These are phyloP conservation scores for Chymomyza caudatula DNA, from an alignment of 2,888 invertebrate genomes.

Conservation along the genomic window DNA sequence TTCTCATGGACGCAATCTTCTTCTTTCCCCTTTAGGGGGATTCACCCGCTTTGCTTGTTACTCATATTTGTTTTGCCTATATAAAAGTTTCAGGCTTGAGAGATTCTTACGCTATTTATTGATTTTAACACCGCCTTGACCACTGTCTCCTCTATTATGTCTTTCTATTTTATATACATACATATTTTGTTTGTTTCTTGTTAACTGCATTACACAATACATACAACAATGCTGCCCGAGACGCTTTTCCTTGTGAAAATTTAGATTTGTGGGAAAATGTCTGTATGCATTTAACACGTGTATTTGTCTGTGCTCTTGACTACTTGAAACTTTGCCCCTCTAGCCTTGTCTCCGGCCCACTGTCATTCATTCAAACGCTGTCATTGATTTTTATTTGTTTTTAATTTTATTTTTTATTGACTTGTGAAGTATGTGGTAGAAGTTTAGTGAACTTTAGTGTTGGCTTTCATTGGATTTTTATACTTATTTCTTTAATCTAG, in stretches of 20 bases:
- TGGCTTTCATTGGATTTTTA: conserved; percentile 40
- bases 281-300: background rate
- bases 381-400: conserved; percentile 70
- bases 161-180: conserved; percentile 9
- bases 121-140: conserved; percentile 43
- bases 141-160: conserved; percentile 9
- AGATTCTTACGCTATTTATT: conserved; percentile 59
- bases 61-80: conserved; percentile 32
- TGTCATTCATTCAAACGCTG: conserved; percentile 20
- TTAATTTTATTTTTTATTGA: conserved; percentile 65
- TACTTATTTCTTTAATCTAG: background rate
- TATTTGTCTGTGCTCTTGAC: background rate
- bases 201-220: conserved; percentile 70
- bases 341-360: background rate
- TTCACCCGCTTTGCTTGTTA: conserved; percentile 6
- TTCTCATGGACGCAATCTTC: conserved; percentile 26
- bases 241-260: conserved; percentile 44
- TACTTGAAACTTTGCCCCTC: background rate
- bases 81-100: conserved; percentile 46
- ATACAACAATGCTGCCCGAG: conserved; percentile 10
- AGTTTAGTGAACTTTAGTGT: conserved; percentile 65
- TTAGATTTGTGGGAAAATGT: conserved; percentile 68
- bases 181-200: conserved; percentile 64
- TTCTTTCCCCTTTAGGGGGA: conserved; percentile 1
- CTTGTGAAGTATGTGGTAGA: conserved; percentile 65